phyloP scores from a whole-genome alignment of 2,113 vertebrate species.

The Antigone vipio region DNA sequence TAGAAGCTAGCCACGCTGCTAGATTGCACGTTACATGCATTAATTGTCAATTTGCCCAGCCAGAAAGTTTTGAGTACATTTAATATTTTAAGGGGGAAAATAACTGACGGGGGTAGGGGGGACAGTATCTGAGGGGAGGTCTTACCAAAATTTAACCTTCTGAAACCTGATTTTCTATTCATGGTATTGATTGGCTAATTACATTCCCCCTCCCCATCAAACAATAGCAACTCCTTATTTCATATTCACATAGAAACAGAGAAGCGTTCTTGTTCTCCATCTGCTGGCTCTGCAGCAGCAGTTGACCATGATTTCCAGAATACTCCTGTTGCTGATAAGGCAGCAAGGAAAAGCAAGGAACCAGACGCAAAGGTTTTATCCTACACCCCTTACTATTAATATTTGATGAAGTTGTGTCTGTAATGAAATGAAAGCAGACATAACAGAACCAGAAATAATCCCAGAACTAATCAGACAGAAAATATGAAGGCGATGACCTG shows the following conservation, averaged over 20 bases:
- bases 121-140: background rate
- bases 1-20: background rate
- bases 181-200: background rate
- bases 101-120: background rate
- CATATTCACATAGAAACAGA: background rate
- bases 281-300: slow-evolving; percentile 34
- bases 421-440: slow-evolving; percentile 3
- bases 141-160: background rate
- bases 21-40: background rate
- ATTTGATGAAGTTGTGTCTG: slow-evolving; percentile 38
- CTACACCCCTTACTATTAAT: background rate
- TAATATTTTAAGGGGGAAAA: background rate
- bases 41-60: background rate
- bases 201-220: background rate
- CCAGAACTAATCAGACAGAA: background rate
- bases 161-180: background rate
- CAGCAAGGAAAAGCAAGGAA: background rate
- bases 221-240: background rate
- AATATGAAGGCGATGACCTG: background rate
- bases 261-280: background rate
- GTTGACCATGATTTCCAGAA: background rate
- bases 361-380: background rate
- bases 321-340: background rate
- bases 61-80: background rate
- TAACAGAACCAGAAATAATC: slow-evolving; percentile 10